phyloP scores from a whole-genome alignment of 2,797 vertebrate species.

The Strix occidentalis region DNA sequence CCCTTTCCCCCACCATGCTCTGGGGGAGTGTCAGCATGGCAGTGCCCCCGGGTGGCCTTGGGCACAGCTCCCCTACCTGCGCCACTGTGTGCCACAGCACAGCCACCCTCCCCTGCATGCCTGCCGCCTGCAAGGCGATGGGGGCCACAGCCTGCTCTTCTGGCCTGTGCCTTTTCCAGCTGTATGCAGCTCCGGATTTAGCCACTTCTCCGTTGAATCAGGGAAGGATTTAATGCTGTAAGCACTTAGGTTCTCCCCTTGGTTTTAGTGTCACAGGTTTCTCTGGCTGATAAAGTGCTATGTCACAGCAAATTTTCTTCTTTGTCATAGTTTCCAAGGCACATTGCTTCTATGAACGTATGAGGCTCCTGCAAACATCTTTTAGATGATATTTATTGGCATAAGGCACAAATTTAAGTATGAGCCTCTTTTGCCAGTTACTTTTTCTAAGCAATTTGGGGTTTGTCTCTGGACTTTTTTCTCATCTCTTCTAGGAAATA shows the following conservation, averaged over 20 bases:
- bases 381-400: not conserved
- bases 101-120: rapidly evolving
- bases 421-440: not conserved
- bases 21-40: rapidly evolving
- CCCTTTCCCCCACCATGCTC: rapidly evolving
- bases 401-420: not conserved
- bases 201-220: not conserved
- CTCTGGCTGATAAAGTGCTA: not conserved
- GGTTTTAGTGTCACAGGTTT: not conserved
- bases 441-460: not conserved
- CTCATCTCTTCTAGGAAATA: not conserved
- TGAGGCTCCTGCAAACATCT: not conserved
- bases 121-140: rapidly evolving
- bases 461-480: not conserved
- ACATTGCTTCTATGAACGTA: not conserved
- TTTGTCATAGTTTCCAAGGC: not conserved
- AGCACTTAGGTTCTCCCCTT: not conserved
- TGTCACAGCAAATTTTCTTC: not conserved
- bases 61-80: not conserved
- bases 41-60: rapidly evolving
- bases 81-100: rapidly evolving
- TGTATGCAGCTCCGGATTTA: rapidly evolving
- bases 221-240: not conserved
- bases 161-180: not conserved
- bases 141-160: not conserved